Conservation (phyloP, 2,888 invertebrate species). For the Beris chalybata region DNA sequence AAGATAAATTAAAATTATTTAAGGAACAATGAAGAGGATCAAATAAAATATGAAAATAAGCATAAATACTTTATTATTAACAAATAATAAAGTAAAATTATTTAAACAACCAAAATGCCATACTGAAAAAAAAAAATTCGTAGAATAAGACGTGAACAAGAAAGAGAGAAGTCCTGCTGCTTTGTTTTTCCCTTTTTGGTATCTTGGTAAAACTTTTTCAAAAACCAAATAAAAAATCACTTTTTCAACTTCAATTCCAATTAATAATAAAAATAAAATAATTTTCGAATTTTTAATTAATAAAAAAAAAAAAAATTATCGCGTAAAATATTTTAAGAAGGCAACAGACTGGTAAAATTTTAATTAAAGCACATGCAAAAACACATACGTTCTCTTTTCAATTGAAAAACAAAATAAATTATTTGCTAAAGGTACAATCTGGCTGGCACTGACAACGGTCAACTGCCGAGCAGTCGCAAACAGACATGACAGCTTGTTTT, state of each 20-base stretch:
- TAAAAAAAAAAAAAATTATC: conserved; percentile 20
- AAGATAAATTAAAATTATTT: background rate
- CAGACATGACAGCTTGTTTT: too few relatives aligned
- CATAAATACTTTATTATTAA: background rate
- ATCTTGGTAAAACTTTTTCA: background rate
- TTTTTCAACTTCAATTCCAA: background rate
- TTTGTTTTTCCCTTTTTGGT: too few relatives aligned
- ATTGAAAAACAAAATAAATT: too few relatives aligned
- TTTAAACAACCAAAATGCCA: conserved; percentile 37
- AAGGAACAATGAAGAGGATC: too few relatives aligned
- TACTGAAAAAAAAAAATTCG: conserved; percentile 29
- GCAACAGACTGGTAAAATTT: too few relatives aligned
- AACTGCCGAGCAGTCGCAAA: too few relatives aligned
- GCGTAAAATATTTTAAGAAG: background rate
- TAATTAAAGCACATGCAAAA: too few relatives aligned
- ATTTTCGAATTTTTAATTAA: background rate
- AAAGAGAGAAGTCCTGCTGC: too few relatives aligned
- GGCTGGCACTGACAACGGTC: too few relatives aligned
- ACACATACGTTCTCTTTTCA: too few relatives aligned
- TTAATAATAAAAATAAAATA: conserved; percentile 1
- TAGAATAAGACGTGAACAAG: background rate
- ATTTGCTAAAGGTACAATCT: too few relatives aligned
- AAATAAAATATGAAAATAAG: conserved; percentile 5
- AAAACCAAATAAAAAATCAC: conserved; percentile 2
- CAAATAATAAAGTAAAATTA: conserved; percentile 7